Conservation (phyloP, 2,888 invertebrate species). For the Eupithecia insigniata region DNA sequence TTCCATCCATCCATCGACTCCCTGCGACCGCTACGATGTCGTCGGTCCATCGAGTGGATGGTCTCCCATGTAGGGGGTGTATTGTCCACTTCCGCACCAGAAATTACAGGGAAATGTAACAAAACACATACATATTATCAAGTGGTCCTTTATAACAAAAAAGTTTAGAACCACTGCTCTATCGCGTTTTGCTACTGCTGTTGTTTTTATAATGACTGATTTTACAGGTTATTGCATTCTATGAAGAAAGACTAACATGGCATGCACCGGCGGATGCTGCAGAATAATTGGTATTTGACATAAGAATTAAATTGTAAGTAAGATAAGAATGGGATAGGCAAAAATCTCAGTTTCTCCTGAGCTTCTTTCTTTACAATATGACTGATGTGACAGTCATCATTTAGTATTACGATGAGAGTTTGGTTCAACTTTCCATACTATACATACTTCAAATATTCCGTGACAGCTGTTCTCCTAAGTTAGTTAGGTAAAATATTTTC, state of each 20-base stretch:
- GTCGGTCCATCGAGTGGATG: too few species aligned
- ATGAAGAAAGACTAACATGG: conserved; percentile 98
- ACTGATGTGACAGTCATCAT: not conserved
- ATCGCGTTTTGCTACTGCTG: not conserved
- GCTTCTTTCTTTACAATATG: not conserved
- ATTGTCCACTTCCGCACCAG: too few species aligned
- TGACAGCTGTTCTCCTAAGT: not conserved
- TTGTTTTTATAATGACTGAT: not conserved
- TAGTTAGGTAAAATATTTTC: not conserved
- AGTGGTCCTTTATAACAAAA: too few species aligned
- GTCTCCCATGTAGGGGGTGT: too few species aligned
- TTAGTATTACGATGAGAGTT: not conserved
- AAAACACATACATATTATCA: too few species aligned
- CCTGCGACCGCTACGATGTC: too few species aligned
- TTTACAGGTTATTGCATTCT: conserved; percentile 93
- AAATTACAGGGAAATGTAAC: too few species aligned
- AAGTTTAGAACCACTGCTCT: too few species aligned
- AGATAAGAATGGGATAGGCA: conserved; percentile 12
- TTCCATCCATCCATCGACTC: too few species aligned
- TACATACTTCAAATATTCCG: not conserved
- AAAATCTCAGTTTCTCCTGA: conserved; percentile 10
- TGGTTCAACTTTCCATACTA: not conserved
- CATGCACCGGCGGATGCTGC: conserved; percentile 87
- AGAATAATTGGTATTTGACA: conserved; percentile 28
- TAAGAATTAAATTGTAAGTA: conserved; percentile 33